Percentiles rank a stretch among this genome's conserved stretches.
Evolutionary conservation across 2,797 vertebrate species (phyloP).

Genomic region (Lutjanus campechanus): DNA sequence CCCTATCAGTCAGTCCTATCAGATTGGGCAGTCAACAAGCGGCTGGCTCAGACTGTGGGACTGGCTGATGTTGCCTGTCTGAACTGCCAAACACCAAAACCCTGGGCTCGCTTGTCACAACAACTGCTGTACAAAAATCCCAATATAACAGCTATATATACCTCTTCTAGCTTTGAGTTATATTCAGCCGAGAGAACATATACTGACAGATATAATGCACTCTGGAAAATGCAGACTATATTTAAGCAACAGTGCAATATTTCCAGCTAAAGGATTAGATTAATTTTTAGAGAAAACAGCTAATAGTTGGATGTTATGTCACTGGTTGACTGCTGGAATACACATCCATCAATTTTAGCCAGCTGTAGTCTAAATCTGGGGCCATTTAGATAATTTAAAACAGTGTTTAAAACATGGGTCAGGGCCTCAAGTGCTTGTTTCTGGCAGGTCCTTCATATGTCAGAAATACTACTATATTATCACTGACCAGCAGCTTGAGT

Average conservation of each 20-base stretch:
- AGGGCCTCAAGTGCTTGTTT: slow-evolving; percentile 33
- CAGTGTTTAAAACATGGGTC: slow-evolving; percentile 49
- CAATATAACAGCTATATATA: neutral
- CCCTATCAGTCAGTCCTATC: slow-evolving; percentile 60
- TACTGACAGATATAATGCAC: slow-evolving; percentile 35
- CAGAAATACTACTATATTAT: slow-evolving; percentile 15
- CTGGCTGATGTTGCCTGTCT: slow-evolving; percentile 46
- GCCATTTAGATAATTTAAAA: slow-evolving; percentile 49
- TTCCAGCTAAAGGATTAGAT: neutral
- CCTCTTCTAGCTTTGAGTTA: slow-evolving; percentile 19
- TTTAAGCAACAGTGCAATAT: slow-evolving; percentile 16
- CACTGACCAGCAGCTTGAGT: slow-evolving; percentile 14
- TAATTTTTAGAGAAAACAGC: slow-evolving; percentile 11
- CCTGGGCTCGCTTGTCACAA: slow-evolving; percentile 28
- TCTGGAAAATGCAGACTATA: slow-evolving; percentile 30
- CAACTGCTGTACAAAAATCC: slow-evolving; percentile 30
- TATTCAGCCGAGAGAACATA: neutral
- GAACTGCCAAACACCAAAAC: slow-evolving; percentile 49
- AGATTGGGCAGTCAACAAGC: slow-evolving; percentile 58
- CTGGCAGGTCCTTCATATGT: slow-evolving; percentile 33
- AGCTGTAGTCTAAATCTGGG: slow-evolving; percentile 55
- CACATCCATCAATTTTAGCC: slow-evolving; percentile 46
- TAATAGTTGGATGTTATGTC: slow-evolving; percentile 14
- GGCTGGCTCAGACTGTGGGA: slow-evolving; percentile 59
- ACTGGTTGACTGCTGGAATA: slow-evolving; percentile 40